Base-by-base conservation (phyloP, 2,113 vertebrate species). In the Syrrhaptes paradoxus region DNA sequence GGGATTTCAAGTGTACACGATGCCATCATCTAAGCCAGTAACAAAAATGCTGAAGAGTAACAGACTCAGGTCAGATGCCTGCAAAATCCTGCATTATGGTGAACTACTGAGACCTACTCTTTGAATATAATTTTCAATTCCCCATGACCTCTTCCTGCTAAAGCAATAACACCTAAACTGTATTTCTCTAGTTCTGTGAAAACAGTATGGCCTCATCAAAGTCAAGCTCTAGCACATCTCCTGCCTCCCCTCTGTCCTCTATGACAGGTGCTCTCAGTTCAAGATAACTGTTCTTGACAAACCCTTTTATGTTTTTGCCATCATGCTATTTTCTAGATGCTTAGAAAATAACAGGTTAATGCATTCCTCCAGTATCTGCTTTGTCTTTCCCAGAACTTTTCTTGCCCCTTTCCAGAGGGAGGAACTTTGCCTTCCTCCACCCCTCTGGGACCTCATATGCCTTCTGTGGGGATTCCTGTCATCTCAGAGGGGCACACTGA, bases 261-360 rank as follows among this genome's bases (percentile, higher is more conserved):
- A 1, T 54, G 75, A 83, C 58, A 92, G 72, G 26, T 63, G 58
- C 58, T 93, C 71, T 51, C 83, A 90, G 79, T 65, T 88, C 41
- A 90, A 92, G 32, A 51, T 52, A 88, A 85, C 21, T 79, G 51
- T 15, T 75, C 83, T 49, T 92, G 86, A 85, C 89, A 92, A 88
- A 85, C 4, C 4, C 14, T 75, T 92, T 82, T 38, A 75, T 38
- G 22, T 15, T 86, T 85, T 85, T 88, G 54, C 41, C 58, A 85
- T 75, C 45, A 17, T 28, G 26, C 41, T 68, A 18, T 68, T 48
- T 85, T 85, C 67, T 65, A 88, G 45, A 45, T 8, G 1, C 36
- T 75, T 59, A 75, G 34, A 85, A 93, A 93, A 71, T 48, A 86
- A 41, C 26, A 90, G 72, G 36, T 76, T 83, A 93, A 90, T 80